Evolutionary conservation across 2,888 invertebrate species (phyloP), one percentile per base, ranked within the genome.

Genomic region (Acronicta psi): DNA sequence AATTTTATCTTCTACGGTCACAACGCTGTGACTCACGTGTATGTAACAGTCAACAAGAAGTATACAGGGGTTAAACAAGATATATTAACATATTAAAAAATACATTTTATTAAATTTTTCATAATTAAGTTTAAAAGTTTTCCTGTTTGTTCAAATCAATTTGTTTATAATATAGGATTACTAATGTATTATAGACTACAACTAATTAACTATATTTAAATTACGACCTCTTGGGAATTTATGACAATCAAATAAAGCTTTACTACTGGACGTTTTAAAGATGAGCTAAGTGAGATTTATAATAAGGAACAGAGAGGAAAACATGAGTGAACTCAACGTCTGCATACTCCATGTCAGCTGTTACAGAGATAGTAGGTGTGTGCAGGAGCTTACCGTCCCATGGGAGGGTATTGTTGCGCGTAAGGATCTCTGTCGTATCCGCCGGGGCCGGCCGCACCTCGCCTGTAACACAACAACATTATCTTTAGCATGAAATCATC

Each of bases 361-460:
- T 38, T 43, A 57, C 49, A 2, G 41, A 23, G 14, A 11, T 37
- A 62, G 18, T 18, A 42, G 34, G 14, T 2, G 45, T 43, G 37
- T 56, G 49, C 38, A 56, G 57, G 38, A 57, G 53, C 94, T 90
- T 84, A 94, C 94, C 94, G 92, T 85, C 91, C 93, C 90, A 94
- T 90, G 9, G 93, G 92, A 0, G 93, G 86, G 83, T 94, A 94
- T 74, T 91, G 93, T 73, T 93, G 94, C 0, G 88, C 88, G 23
- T 94, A 94, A 6, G 94, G 93, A 58, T 94, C 94, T 60, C 94
- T 72, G 63, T 94, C 94, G 40, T 94, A 94, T 46, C 94, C 95
- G 11, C 89, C 90, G 0, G 88, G 89, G 13, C 88, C 89, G 0
- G 83, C 88, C 0, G 83, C 89, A 25, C 91, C 91, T n/a, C 89